Percentiles rank a stretch among this genome's conserved stretches.
These are phyloP conservation scores for Heliconius cydno DNA, from an alignment of 2,888 invertebrate species.

Conservation along the genomic window DNA sequence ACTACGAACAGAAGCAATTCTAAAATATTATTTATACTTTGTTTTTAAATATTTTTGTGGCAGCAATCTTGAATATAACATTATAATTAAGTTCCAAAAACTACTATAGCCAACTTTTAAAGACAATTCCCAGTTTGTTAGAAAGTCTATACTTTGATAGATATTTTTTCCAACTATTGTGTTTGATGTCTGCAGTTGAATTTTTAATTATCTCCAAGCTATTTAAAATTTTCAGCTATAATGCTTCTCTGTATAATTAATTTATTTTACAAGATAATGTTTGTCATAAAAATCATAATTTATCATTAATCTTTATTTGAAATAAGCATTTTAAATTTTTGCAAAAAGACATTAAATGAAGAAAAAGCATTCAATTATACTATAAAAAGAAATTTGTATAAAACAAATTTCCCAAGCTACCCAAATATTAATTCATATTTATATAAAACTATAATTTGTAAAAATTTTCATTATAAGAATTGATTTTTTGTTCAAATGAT, in stretches of 20 bases:
- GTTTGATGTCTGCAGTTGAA: conserved; percentile 13
- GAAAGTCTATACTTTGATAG: background rate
- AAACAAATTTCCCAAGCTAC: background rate
- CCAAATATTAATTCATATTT: background rate
- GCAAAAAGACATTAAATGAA: background rate
- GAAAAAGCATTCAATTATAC: background rate
- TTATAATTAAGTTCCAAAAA: background rate
- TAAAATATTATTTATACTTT: background rate
- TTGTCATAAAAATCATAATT: conserved; percentile 17
- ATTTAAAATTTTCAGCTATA: background rate
- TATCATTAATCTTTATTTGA: background rate
- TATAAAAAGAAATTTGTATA: background rate
- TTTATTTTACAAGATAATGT: conserved; percentile 31
- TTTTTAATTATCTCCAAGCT: background rate
- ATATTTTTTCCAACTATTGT: background rate
- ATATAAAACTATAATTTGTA: background rate
- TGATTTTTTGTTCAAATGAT: conserved; percentile 9
- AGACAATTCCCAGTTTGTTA: background rate
- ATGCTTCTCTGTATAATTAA: background rate
- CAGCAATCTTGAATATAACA: background rate
- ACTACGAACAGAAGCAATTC: background rate
- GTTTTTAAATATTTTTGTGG: conserved; percentile 7
- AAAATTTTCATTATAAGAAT: background rate
- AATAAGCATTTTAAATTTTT: no score
- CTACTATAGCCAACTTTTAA: background rate